phyloP scores from a whole-genome alignment of 1,140 invertebrate genomes.

The Polypedilum pembai region DNA sequence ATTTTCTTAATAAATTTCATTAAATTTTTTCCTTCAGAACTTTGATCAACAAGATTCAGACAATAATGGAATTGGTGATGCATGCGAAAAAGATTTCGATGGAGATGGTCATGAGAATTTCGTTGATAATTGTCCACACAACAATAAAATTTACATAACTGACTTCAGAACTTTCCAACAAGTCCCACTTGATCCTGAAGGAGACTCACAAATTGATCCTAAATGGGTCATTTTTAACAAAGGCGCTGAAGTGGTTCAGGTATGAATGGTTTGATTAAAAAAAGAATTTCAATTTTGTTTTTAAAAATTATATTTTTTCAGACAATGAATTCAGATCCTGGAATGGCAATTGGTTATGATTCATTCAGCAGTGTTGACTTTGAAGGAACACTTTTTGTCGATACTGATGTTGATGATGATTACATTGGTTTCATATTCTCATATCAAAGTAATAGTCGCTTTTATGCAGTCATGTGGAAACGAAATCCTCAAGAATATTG shows the following conservation, averaged over 20 bases:
- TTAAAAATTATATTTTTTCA: no score
- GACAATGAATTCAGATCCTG: conserved; percentile 93
- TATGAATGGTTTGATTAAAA: no score
- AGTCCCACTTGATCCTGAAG: conserved; percentile 84
- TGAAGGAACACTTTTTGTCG: conserved; percentile 92
- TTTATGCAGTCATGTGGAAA: conserved; percentile 97
- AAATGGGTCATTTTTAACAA: conserved; percentile 90
- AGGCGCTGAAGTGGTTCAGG: conserved; percentile 91
- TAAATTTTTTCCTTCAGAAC: not conserved
- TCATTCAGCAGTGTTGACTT: conserved; percentile 90
- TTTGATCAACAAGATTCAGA: not conserved
- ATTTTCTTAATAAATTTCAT: not conserved
- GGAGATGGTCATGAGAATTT: conserved; percentile 59
- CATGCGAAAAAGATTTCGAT: conserved; percentile 58
- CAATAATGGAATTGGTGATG: conserved; percentile 8
- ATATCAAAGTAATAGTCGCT: conserved; percentile 88
- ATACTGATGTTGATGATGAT: conserved; percentile 91
- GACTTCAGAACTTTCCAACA: conserved; percentile 92
- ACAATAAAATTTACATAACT: conserved; percentile 57
- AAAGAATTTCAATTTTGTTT: no score
- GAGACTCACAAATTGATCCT: conserved; percentile 88
- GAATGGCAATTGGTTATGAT: conserved; percentile 87
- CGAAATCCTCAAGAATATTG: conserved; percentile 90
- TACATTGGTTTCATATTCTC: conserved; percentile 93
- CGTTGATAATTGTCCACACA: not conserved